Evolutionary conservation across 2,888 invertebrate genomes (phyloP).

Genomic region (Beris chalybata): DNA sequence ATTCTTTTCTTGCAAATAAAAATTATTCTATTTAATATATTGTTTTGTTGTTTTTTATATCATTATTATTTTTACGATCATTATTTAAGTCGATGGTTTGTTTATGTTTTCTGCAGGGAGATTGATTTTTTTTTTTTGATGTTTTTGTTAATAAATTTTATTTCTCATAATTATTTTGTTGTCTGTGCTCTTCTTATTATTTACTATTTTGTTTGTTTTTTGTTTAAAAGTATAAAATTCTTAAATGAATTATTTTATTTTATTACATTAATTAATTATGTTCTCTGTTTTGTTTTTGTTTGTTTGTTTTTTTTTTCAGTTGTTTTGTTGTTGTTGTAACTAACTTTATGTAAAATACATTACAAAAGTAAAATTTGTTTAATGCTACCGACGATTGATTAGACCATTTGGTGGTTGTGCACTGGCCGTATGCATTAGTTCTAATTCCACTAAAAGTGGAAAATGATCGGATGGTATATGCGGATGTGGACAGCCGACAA

Average conservation of each 20-base stretch:
- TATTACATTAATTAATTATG: conserved; percentile 6
- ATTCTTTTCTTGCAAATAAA: conserved; percentile 29
- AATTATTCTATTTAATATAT: conserved; percentile 29
- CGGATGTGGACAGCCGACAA: conserved; percentile 97
- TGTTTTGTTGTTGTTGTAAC: conserved; percentile 14
- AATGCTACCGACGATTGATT: conserved; percentile 82
- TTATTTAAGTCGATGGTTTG: conserved; percentile 21
- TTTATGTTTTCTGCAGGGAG: conserved; percentile 7
- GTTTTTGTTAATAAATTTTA: not conserved
- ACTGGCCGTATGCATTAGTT: conserved; percentile 79
- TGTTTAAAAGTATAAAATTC: conserved; percentile 27
- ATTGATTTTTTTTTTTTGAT: not conserved
- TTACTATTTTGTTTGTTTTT: conserved; percentile 13
- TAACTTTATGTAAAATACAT: conserved; percentile 21
- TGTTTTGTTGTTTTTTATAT: conserved; percentile 23
- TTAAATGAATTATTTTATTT: conserved; percentile 22
- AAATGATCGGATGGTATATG: conserved; percentile 97
- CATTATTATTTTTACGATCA: conserved; percentile 20
- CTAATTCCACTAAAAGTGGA: conserved; percentile 86
- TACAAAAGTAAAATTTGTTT: conserved; percentile 42
- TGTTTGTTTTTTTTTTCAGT: conserved; percentile 7
- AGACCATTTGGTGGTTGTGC: conserved; percentile 75
- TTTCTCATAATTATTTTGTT: conserved; percentile 1
- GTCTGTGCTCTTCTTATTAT: conserved; percentile 18
- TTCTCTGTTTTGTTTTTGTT: conserved; percentile 18